These are phyloP conservation scores for Ispidina lecontei DNA, from an alignment of 2,797 vertebrate genomes.

Conservation along the genomic window DNA sequence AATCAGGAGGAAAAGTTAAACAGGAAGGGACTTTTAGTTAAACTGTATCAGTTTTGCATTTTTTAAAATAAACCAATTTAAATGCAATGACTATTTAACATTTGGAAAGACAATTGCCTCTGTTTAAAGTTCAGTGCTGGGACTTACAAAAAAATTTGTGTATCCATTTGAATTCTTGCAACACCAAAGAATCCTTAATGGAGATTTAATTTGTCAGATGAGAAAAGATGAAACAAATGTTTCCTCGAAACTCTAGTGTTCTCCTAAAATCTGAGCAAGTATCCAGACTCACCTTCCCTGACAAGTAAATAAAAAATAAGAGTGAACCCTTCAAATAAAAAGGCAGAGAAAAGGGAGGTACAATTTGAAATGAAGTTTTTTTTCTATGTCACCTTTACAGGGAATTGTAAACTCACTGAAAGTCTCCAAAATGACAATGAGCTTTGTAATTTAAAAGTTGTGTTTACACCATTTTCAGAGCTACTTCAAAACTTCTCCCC, in stretches of 20 bases:
- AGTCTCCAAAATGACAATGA: neutral
- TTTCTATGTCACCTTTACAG: neutral
- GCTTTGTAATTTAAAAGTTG: neutral
- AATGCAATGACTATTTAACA: slow-evolving; percentile 16
- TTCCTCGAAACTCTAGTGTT: neutral
- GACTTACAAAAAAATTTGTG: slow-evolving; percentile 1
- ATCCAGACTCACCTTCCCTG: neutral
- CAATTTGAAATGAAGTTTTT: neutral
- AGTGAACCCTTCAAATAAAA: neutral
- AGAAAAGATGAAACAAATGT: neutral
- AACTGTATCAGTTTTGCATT: slow-evolving; percentile 4
- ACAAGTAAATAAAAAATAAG: neutral
- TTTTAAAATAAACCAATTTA: neutral
- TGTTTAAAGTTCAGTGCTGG: neutral
- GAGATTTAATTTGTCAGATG: neutral
- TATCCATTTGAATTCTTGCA: slow-evolving; percentile 12
- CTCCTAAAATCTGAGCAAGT: neutral
- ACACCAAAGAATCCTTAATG: neutral
- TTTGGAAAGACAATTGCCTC: neutral
- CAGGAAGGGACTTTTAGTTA: neutral
- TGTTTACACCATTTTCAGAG: neutral
- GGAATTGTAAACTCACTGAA: neutral
- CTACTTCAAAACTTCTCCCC: neutral
- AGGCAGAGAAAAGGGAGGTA: neutral
- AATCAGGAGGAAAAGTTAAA: slow-evolving; percentile 3